Evolutionary conservation across 2,797 vertebrate species (phyloP).

Genomic region (Octomys mimax): DNA sequence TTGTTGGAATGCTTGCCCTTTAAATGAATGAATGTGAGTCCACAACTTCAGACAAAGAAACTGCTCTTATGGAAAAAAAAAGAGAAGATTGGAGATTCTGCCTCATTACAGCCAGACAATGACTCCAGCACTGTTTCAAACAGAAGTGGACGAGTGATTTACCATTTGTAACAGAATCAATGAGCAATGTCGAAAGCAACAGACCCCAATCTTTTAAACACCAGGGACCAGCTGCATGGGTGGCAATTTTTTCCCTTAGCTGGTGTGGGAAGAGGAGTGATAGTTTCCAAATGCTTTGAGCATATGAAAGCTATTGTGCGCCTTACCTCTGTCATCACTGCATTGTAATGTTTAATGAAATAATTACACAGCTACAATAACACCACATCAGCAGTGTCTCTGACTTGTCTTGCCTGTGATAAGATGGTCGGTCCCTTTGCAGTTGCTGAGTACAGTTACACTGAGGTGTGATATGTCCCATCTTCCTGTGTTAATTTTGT

Average conservation of each 20-base stretch:
- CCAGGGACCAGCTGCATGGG: neutral
- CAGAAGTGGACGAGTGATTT: neutral
- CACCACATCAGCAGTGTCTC: neutral
- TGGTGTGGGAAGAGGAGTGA: neutral
- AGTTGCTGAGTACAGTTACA: neutral
- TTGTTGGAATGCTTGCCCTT: neutral
- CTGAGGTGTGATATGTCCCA: neutral
- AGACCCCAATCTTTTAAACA: neutral
- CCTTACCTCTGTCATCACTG: neutral
- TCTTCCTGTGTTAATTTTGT: neutral
- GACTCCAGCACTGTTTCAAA: neutral
- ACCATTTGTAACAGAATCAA: neutral
- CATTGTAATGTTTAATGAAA: neutral
- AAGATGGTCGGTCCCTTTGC: neutral
- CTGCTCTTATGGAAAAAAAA: neutral
- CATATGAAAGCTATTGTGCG: too few species aligned
- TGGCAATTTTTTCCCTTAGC: neutral
- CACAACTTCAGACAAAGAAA: neutral
- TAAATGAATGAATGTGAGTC: neutral
- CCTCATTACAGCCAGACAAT: neutral
- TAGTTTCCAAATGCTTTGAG: neutral
- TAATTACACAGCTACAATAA: neutral
- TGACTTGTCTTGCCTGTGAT: neutral
- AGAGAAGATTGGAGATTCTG: neutral
- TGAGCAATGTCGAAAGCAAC: neutral